Evolutionary conservation across 2,797 vertebrate genomes (phyloP).

Genomic region (Bryconaethiops microstoma): DNA sequence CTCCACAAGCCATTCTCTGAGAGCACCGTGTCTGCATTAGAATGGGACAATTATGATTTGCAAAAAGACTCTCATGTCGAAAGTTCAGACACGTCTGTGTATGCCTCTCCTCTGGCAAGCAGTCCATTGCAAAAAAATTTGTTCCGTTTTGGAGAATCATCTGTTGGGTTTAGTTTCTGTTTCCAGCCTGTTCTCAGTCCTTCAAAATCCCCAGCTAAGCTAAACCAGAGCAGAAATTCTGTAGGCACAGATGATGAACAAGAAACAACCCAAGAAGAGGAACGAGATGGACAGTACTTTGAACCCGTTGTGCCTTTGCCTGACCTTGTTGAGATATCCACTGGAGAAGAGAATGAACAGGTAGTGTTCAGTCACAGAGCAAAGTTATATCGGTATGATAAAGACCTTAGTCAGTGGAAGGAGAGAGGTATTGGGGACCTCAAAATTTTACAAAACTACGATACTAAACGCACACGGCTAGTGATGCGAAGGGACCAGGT

Average conservation of each 20-base stretch:
- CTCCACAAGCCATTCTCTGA: conserved; percentile 80
- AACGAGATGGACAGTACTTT: conserved; percentile 93
- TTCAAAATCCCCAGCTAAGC: conserved; percentile 91
- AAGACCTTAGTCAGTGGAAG: conserved; percentile 91
- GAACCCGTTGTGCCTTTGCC: conserved; percentile 96
- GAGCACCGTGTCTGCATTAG: conserved; percentile 83
- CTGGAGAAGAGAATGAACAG: conserved; percentile 96
- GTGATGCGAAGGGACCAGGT: conserved; percentile 99
- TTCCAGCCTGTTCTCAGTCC: conserved; percentile 95
- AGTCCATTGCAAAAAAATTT: conserved; percentile 90
- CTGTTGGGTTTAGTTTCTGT: conserved; percentile 91
- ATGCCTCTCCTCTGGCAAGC: conserved; percentile 84
- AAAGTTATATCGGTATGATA: conserved; percentile 96
- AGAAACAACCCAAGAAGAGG: conserved; percentile 91
- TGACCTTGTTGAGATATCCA: conserved; percentile 91
- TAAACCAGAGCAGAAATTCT: conserved; percentile 89
- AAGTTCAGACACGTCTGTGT: conserved; percentile 84
- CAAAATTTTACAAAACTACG: conserved; percentile 91
- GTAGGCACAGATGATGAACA: conserved; percentile 93
- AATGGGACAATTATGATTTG: conserved; percentile 95
- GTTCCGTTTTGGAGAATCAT: conserved; percentile 95
- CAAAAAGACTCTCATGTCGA: conserved; percentile 86
- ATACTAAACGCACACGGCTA: conserved; percentile 87
- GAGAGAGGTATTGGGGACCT: conserved; percentile 97
- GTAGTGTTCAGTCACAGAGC: conserved; percentile 93